Evolutionary conservation across 1,140 invertebrate genomes (phyloP).

Genomic region (Sipha flava): DNA sequence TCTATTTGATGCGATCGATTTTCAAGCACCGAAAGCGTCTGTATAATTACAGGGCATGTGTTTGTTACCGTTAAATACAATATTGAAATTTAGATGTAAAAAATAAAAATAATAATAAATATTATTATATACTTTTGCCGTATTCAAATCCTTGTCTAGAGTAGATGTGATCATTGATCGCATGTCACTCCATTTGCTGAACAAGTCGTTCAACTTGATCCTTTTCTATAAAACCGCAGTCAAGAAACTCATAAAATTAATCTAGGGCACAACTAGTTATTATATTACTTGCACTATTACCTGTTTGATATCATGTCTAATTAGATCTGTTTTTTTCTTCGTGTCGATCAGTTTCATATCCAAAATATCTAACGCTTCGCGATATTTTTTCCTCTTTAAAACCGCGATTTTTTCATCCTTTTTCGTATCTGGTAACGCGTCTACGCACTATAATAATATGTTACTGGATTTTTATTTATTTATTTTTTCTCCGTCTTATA

Average conservation of each 20-base stretch:
- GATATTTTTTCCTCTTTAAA: conserved; percentile 44
- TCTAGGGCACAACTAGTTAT: not conserved
- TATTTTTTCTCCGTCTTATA: not conserved
- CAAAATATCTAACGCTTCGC: conserved; percentile 52
- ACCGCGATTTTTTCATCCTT: not conserved
- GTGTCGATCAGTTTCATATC: conserved; percentile 67
- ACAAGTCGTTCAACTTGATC: conserved; percentile 20
- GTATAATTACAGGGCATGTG: too few relatives aligned
- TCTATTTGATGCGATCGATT: conserved; percentile 66
- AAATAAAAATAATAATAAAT: not conserved
- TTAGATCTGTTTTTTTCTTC: conserved; percentile 62
- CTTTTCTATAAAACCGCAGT: conserved; percentile 2
- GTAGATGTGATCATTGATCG: not conserved
- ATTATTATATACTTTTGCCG: not conserved
- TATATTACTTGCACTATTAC: not conserved
- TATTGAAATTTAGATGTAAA: not conserved
- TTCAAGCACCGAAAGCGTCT: conserved; percentile 62
- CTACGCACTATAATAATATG: conserved; percentile 3
- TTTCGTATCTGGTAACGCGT: not conserved
- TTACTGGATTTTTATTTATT: not conserved
- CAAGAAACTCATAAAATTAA: not conserved
- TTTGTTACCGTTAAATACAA: not conserved
- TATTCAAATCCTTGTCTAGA: not conserved
- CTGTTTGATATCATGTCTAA: conserved; percentile 40
- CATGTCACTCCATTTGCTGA: conserved; percentile 5